Evolutionary conservation across 23 tunicate genomes (phyloP).

Genomic region (Styela clava): DNA sequence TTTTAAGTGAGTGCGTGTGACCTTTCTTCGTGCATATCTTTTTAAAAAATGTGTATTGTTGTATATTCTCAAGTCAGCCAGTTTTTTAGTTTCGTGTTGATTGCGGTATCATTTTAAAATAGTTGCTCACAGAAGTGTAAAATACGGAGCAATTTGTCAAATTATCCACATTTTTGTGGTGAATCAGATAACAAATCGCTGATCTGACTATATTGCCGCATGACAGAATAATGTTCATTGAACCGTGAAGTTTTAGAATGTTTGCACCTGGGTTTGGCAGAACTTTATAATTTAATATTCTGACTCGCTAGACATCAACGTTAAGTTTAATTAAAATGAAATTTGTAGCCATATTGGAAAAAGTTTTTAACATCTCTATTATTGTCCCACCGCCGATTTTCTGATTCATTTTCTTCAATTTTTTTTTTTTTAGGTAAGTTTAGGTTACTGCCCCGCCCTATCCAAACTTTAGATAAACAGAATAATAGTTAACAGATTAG

Average conservation of each 20-base stretch:
- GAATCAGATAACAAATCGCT: not conserved
- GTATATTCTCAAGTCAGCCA: not conserved
- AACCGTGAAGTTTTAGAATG: not conserved
- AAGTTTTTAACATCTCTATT: no score
- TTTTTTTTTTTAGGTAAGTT: no score
- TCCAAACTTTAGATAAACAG: no score
- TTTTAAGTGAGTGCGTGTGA: not conserved
- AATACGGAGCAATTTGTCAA: not conserved
- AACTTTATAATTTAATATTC: no score
- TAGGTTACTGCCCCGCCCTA: no score
- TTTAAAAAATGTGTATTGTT: not conserved
- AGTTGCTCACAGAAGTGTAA: not conserved
- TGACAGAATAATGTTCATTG: not conserved
- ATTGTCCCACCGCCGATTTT: no score
- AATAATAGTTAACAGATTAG: no score
- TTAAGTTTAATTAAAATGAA: no score
- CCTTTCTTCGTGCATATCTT: not conserved
- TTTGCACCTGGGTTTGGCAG: not conserved
- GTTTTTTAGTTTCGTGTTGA: not conserved
- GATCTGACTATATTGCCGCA: not conserved
- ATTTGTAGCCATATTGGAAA: not conserved
- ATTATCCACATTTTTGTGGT: not conserved
- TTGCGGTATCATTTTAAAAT: not conserved
- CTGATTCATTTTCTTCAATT: no score
- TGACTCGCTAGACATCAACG: no score